Percentiles rank a stretch among this genome's conserved stretches.
These are phyloP conservation scores for Listronotus bonariensis DNA, from an alignment of 1,140 invertebrate genomes.

Conservation along the genomic window DNA sequence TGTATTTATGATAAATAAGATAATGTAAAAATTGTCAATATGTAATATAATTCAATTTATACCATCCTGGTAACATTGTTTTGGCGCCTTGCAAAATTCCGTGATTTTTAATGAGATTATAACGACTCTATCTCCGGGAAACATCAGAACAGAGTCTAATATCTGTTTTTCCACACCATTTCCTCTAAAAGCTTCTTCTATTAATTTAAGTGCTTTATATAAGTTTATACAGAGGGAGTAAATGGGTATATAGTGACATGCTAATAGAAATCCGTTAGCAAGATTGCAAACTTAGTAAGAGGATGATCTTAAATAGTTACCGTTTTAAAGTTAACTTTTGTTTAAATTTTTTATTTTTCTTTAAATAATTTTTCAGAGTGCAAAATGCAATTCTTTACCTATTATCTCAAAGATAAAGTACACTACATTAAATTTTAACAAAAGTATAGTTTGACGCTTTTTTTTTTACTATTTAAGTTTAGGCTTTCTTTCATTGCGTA, in stretches of 20 bases:
- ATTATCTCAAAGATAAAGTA: too few species aligned
- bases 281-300: slow-evolving; percentile 1
- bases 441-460: too few species aligned
- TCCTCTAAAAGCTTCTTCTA: slow-evolving; percentile 30
- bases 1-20: too few species aligned
- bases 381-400: too few species aligned
- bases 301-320: slow-evolving; percentile 1
- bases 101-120: slow-evolving; percentile 42
- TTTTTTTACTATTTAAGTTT: too few species aligned
- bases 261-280: slow-evolving; percentile 36
- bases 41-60: background rate
- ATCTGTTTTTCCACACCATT: slow-evolving; percentile 40
- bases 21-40: too few species aligned
- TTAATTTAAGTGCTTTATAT: slow-evolving; percentile 26
- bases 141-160: slow-evolving; percentile 25
- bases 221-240: slow-evolving; percentile 19
- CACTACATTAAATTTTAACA: too few species aligned
- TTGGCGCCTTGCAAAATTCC: slow-evolving; percentile 19
- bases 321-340: background rate
- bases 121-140: slow-evolving; percentile 33
- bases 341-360: too few species aligned
- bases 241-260: slow-evolving; percentile 31
- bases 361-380: too few species aligned
- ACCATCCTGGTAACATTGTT: background rate
- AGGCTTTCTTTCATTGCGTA: too few species aligned